Evolutionary conservation across 2,888 invertebrate genomes (phyloP), one percentile per base, ranked within the genome.

Genomic region (Trissolcus brochymenae): DNA sequence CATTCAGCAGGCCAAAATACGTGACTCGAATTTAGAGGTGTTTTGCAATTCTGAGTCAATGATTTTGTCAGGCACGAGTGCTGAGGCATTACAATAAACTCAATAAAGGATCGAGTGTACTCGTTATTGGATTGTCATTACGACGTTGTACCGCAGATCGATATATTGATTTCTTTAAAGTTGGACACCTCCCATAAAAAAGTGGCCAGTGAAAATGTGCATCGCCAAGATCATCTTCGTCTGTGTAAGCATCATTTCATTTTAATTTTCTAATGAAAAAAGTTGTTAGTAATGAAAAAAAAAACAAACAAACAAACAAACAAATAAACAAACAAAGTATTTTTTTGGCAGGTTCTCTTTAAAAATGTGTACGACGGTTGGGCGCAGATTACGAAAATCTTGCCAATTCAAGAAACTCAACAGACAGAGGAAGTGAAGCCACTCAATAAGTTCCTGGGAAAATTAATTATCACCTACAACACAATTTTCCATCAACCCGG

Each of bases 381-480:
- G 66, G 86, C 86, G 21, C 85, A 87, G 62, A 82, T 85, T 67
- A 85, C 85, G 16, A 84, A 82, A 56, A 70, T 87, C 4, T 82
- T 84, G 17, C 87, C 87, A 6, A 76, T 84, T 29, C 80, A 84
- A 74, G 84, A 35, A 11, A 81, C 80, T 21, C 80, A 81, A 25
- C 81, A 82, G 51, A 71, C 80, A 1, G 78, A 72, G 54, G 81
- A 84, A 29, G 76, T 82, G 17, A 84, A 81, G 41, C 84, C 85
- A 0, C 29, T 87, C 43, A 84, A 86, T 67, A 87, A 82, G 59
- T 82, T 87, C 13, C 65, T 85, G 7, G 85, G 82, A 1, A 87
- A 86, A 81, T 80, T 87, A 66, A 83, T 84, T 40, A 82, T 86
- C 16, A 85, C 85, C 11, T 87, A 87, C 60, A 80, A 87, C 60